These are phyloP conservation scores for Polyergus mexicanus DNA, from an alignment of 1,140 invertebrate species.

Conservation along the genomic window DNA sequence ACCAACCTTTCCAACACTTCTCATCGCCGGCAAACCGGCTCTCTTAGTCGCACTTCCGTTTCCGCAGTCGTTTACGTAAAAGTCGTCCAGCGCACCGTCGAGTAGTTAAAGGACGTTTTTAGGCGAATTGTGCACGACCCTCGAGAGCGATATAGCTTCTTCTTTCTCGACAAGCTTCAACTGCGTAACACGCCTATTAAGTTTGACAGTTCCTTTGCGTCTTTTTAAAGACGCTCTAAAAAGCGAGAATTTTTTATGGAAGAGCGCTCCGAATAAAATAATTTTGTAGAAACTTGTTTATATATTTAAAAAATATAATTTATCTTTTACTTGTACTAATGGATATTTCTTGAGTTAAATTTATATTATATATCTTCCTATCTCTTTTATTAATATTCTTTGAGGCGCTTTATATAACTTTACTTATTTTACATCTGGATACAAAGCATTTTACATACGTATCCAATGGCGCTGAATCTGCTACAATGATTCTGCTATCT, in stretches of 20 bases:
- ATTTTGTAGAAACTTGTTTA: neutral
- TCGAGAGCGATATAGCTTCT: conserved; percentile 33
- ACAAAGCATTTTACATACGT: neutral
- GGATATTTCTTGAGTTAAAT: neutral
- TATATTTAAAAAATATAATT: neutral
- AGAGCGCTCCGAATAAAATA: neutral
- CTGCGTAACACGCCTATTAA: conserved; percentile 42
- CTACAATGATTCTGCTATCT: neutral
- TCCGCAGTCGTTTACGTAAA: conserved; percentile 42
- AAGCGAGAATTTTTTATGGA: neutral
- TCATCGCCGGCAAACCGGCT: neutral
- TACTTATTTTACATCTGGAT: neutral
- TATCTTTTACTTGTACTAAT: neutral
- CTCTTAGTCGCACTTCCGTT: conserved; percentile 25
- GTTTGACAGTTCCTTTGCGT: conserved; percentile 13
- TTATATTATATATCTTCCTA: neutral
- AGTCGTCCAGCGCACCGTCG: conserved; percentile 7
- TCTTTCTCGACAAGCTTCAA: conserved; percentile 6
- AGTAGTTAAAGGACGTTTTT: conserved; percentile 54
- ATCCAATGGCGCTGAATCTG: neutral
- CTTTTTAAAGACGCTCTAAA: neutral
- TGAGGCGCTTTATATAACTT: neutral
- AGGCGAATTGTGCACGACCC: neutral
- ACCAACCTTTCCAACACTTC: neutral
- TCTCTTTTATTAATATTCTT: neutral